Base-by-base conservation (phyloP, 2,888 invertebrate genomes). In the Dasysyrphus albostriatus region DNA sequence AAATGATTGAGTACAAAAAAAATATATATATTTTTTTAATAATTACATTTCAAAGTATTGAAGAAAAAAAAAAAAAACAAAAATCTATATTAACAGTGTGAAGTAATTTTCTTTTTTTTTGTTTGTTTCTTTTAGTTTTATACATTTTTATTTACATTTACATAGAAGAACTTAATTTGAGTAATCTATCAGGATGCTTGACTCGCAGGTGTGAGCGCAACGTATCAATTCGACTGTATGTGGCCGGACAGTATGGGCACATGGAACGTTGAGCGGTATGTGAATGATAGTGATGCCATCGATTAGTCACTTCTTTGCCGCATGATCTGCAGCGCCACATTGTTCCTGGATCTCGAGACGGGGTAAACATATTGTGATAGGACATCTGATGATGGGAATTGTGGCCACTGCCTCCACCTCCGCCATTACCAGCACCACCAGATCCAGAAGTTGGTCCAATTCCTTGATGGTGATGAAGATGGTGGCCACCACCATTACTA, bases 281-380 rank as follows among this genome's bases (percentile, higher is more conserved):
- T 90, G 96, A 96, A 93, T 97, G 96, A 94, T 95, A 96, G 93
- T 97, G 97, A 93, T 97, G 97, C 97, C 97, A 97, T 93, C 96
- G 94, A 94, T 97, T 97, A 92, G 96, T 96, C 89, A 96, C 96
- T 94, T 96, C 96, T 94, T 97, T 97, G 93, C 96, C 96, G 94
- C 97, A 97, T 47, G 95, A 95, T 92, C 95, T 95, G 93, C 97
- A 97, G 91, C 95, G 95, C 96, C 96, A 97, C 91, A 96, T 94
- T 88, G 96, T 94, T 73, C 96, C 94, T 90, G 95, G 96, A 91
- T 95, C 95, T 88, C 95, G 94, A 83, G 95, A 94, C 90, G 95
- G 95, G 90, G 95, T 95, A 93, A 97, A 97, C 96, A 96, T 96
- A 94, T 96, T 96, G 94, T 96, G 96, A 94, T 97, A 97, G 89